These are phyloP conservation scores for Lipophrys pholis DNA, from an alignment of 2,113 vertebrate species.

Conservation along the genomic window DNA sequence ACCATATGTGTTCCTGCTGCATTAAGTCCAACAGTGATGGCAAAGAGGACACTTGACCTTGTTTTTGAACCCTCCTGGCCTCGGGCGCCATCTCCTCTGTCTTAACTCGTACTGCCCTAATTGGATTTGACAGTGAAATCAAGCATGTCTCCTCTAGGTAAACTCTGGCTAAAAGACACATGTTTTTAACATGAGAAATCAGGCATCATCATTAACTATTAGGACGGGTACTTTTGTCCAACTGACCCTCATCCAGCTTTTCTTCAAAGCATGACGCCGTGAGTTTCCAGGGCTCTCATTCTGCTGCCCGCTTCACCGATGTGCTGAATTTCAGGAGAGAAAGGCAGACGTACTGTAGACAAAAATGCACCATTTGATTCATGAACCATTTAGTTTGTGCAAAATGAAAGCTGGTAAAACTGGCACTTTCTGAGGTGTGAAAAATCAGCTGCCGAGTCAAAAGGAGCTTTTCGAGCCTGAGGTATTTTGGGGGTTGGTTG, in stretches of 20 bases:
- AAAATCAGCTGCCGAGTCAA: conserved; percentile 21
- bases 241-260: conserved; percentile 42
- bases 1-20: conserved; percentile 43
- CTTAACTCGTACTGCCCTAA: conserved; percentile 79
- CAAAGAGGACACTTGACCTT: conserved; percentile 58
- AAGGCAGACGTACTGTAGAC: background rate
- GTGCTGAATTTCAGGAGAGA: conserved; percentile 16
- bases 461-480: conserved; percentile 6
- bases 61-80: conserved; percentile 61
- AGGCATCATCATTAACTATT: conserved; percentile 52
- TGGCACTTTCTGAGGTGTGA: conserved; percentile 13
- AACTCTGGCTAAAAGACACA: conserved; percentile 71
- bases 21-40: conserved; percentile 32
- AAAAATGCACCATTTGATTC: conserved; percentile 4
- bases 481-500: conserved; percentile 31
- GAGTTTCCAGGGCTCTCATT: background rate
- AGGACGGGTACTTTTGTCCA: conserved; percentile 36
- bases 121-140: conserved; percentile 78
- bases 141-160: conserved; percentile 67
- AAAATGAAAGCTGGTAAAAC: conserved; percentile 24
- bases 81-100: conserved; percentile 67
- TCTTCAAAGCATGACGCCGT: conserved; percentile 30
- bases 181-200: conserved; percentile 61
- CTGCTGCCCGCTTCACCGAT: background rate
- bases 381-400: conserved; percentile 1